phyloP scores from a whole-genome alignment of 2,888 invertebrate species.

The Philopedon plagiatum region DNA sequence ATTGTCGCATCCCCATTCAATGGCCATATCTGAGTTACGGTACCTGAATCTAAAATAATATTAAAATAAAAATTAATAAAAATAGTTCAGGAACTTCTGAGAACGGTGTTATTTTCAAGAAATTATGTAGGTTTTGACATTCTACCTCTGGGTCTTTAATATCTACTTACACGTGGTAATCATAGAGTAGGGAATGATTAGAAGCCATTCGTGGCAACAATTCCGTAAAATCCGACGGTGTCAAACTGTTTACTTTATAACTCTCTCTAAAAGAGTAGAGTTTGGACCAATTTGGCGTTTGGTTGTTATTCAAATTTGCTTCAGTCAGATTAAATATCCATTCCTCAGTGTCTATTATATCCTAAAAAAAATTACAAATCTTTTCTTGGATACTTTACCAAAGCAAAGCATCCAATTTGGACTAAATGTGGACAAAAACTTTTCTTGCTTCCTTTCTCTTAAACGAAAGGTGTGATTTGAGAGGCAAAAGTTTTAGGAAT shows the following conservation, averaged over 20 bases:
- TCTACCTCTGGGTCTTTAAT: too few relatives aligned
- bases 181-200: slow-evolving; percentile 69
- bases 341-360: slow-evolving; percentile 76
- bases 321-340: slow-evolving; percentile 83
- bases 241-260: slow-evolving; percentile 75
- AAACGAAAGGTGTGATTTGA: too few relatives aligned
- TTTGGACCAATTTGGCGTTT: slow-evolving; percentile 79
- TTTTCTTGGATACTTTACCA: too few relatives aligned
- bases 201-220: slow-evolving; percentile 75
- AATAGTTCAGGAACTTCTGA: too few relatives aligned
- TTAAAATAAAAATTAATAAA: neutral
- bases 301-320: slow-evolving; percentile 74
- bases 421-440: too few relatives aligned
- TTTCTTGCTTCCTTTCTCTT: too few relatives aligned
- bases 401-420: too few relatives aligned
- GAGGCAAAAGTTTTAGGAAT: too few relatives aligned
- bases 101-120: too few relatives aligned
- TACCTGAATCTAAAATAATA: slow-evolving; percentile 37
- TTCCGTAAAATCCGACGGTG: slow-evolving; percentile 74
- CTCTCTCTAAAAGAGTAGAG: slow-evolving; percentile 81
- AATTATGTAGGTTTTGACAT: too few relatives aligned
- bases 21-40: slow-evolving; percentile 37
- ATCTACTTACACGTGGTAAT: slow-evolving; percentile 64
- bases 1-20: slow-evolving; percentile 55
- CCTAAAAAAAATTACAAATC: slow-evolving; percentile 65